Evolutionary conservation across 1,140 invertebrate species (phyloP), one percentile per base, ranked within the genome.

Genomic region (Sycophila sp.): DNA sequence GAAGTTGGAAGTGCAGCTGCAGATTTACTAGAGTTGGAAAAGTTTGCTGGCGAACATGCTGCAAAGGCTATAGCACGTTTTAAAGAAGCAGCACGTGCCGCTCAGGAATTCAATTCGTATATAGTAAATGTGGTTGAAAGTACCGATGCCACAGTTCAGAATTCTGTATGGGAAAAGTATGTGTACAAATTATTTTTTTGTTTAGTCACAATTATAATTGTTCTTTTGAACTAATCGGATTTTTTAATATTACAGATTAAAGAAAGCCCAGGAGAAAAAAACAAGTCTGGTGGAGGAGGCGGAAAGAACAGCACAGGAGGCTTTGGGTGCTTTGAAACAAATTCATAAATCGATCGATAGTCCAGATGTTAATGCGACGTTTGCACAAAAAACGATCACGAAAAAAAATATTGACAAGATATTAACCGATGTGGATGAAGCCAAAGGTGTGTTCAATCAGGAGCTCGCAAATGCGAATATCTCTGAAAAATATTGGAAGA

Each of bases 401-500:
- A 85, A 71, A 76, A 77, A 87, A 15, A 92, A 92, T 74, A 89
- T 93, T 40, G 87, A 88, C 62, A 88, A 89, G 75, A 88, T 92
- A 47, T 77, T 90, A 38, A 82, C 86, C 0, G 90, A 93, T 64
- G 86, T 94, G 2, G 81, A 86, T 19, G 76, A 79, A 0, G 89
- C 89, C 0, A 92, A 91, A 75, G 83, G 87, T 13, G 87, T 87
- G 6, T 90, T 89, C 63, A 88, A 89, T 24, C 75, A 83, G 1
- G 89, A 90, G 49, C 75, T 85, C 42, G 85, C 88, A 22, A 85
- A 85, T 10, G 82, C 89, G 0, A 88, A 87, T 22, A 82, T 94
- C 0, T 87, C 89, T 1, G 91, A 93, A 73, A 90, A 88, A 75
- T 94, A 91, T 73, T 93, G 92, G 92, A 89, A 88, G 22, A 78